Percentiles rank a stretch among this genome's conserved stretches.
phyloP scores from a whole-genome alignment of 2,797 vertebrate species.

The Tenualosa ilisha region DNA sequence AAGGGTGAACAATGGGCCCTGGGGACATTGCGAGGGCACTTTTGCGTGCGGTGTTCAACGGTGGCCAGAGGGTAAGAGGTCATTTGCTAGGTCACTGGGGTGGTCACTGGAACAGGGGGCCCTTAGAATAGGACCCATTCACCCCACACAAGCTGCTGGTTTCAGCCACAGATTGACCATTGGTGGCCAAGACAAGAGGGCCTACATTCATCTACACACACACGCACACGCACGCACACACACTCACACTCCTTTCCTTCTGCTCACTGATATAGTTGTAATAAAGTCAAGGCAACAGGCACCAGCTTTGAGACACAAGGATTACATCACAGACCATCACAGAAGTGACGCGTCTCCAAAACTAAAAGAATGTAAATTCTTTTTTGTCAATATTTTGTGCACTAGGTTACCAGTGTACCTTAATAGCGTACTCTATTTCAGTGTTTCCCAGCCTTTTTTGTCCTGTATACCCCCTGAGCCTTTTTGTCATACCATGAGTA shows the following conservation, averaged over 20 bases:
- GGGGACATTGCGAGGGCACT: conserved; percentile 14
- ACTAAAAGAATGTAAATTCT: too few species aligned
- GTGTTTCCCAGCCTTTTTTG: too few species aligned
- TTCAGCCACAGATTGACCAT: conserved; percentile 19
- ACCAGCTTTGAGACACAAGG: neutral
- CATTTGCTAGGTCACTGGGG: conserved; percentile 1
- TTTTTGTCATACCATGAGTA: too few species aligned
- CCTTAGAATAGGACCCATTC: conserved; percentile 18
- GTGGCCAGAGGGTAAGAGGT: conserved; percentile 23
- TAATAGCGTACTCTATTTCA: too few species aligned
- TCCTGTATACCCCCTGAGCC: too few species aligned
- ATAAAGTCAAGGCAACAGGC: neutral
- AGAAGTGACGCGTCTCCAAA: neutral
- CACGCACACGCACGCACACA: neutral
- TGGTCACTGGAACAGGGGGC: conserved; percentile 17
- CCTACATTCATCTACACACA: neutral
- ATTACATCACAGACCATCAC: neutral
- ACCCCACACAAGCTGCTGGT: neutral
- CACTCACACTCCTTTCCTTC: neutral
- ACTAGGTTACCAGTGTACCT: too few species aligned
- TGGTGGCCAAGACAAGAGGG: neutral
- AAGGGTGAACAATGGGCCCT: conserved; percentile 18
- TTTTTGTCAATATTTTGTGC: too few species aligned
- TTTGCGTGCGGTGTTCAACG: neutral
- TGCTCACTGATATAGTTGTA: neutral